A percentile compares a stretch with the other conserved stretches of the same genome.
Conservation (phyloP, 2,113 vertebrate genomes). For the Rhodinocichla rosea region DNA sequence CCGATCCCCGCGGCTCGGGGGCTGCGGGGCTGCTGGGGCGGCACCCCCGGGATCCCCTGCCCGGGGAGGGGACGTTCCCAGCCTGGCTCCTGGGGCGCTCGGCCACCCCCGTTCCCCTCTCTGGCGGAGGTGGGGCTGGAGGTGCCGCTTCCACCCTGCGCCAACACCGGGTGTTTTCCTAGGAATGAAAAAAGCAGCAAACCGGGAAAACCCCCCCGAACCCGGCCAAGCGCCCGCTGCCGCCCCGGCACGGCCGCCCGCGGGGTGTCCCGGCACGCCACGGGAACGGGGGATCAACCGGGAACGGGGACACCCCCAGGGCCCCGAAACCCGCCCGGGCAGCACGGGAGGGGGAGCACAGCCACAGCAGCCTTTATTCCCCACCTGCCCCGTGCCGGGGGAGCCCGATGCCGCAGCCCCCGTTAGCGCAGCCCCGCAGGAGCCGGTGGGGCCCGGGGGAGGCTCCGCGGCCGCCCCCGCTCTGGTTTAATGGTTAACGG, state of each 20-base stretch:
- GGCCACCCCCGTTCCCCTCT: background rate
- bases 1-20: background rate
- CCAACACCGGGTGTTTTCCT: background rate
- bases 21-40: background rate
- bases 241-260: background rate
- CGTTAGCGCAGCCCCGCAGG: background rate
- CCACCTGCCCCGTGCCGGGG: background rate
- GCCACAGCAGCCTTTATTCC: background rate
- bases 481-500: conserved; percentile 60
- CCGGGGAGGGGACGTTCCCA: background rate
- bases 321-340: background rate
- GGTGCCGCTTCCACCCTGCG: background rate
- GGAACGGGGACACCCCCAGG: accelerated
- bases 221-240: background rate
- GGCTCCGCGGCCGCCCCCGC: background rate
- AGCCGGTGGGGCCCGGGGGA: background rate
- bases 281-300: background rate
- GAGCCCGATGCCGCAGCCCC: background rate
- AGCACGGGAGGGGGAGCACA: background rate
- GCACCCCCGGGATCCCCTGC: background rate
- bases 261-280: background rate
- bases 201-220: background rate
- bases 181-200: background rate
- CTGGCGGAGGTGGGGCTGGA: background rate
- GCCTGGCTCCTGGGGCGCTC: background rate